Evolutionary conservation across 2,113 vertebrate genomes (phyloP), one percentile per base, ranked within the genome.

Genomic region (Coturnix japonica): DNA sequence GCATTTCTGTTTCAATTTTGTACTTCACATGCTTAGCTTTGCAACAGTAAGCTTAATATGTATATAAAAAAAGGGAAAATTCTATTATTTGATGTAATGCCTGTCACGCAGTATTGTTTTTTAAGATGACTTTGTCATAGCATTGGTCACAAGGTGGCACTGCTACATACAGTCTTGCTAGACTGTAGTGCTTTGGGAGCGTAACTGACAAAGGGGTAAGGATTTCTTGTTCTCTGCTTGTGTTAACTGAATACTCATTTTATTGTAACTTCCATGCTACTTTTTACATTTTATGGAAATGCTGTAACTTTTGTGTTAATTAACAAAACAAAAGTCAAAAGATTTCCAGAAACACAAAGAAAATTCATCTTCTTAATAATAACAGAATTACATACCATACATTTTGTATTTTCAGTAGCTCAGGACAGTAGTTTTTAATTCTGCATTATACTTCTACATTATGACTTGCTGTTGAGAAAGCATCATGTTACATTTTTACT

Each of bases 111-210:
- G 2, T 54, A 37, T 21, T 54, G 15, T 30, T 63, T 51, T 81
- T 39, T 9, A 65, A 63, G 56, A 57, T n/a, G 49, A 35, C 11
- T 67, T 57, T 59, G 46, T 79, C 20, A n/a, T 60, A 49, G n/a
- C 59, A n/a, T 72, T 0, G 3, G 84, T 91, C 96, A 93, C 86
- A 51, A 96, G 95, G 71, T 92, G 96, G 95, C 95, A 92, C 46
- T 96, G 71, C 75, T 78, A 9, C 74, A 69, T 28, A 6, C 1
- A 17, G 25, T 11, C 61, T 43, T 65, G 26, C 11, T 46, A 22
- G 4, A 19, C 4, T 1, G 16, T 49, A 31, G 9, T 72, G 8
- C 30, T 75, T 47, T 11, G 16, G 37, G 30, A 35, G 26, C 3
- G 0, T 1, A 7, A 23, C 39, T 61, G 26, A 39, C 23, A 17